Base-by-base conservation (phyloP, 2,888 invertebrate genomes). In the Agrypnus murinus region DNA sequence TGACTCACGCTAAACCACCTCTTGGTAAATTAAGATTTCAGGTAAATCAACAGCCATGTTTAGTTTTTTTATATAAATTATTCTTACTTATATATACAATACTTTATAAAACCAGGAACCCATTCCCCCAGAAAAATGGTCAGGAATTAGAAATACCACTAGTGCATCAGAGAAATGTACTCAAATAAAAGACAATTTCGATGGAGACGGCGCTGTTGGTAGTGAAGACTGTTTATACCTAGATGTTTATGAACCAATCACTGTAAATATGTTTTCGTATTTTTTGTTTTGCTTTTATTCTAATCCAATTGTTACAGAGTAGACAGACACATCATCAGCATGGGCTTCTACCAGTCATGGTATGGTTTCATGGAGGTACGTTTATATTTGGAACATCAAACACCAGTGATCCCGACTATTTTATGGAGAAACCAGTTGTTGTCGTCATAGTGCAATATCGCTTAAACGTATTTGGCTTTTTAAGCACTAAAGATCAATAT, bases 1-100 rank as follows among this genome's bases (percentile, higher is more conserved):
- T 48, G 2, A 46, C 46, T n/a, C 80, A 77, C 63, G 80, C 77
- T 0, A 72, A 75, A n/a, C 77, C 80, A 9, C 80, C 80, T 6
- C 57, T 77, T 14, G 80, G 77, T 34, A 62, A 72, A 1, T 58
- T 78, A n/a, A 75, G 80, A 36, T 80, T 80, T 64, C 74, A 79
- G 68, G 79, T 80, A 69, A 53, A 40, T 25, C 5, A 25, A n/a
- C n/a, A n/a, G n/a, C n/a, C n/a, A n/a, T n/a, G n/a, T n/a, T n/a
- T n/a, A n/a, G n/a, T n/a, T n/a, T n/a, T n/a, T n/a, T n/a, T n/a
- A n/a, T n/a, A n/a, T n/a, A n/a, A n/a, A n/a, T n/a, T n/a, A n/a
- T n/a, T n/a, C n/a, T n/a, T n/a, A n/a, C n/a, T n/a, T n/a, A n/a
- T n/a, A n/a, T n/a, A n/a, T n/a, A n/a, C n/a, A n/a, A n/a, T n/a